Evolutionary conservation across 2,113 vertebrate genomes (phyloP), one percentile per base, ranked within the genome.

Genomic region (Centropus unirufus): DNA sequence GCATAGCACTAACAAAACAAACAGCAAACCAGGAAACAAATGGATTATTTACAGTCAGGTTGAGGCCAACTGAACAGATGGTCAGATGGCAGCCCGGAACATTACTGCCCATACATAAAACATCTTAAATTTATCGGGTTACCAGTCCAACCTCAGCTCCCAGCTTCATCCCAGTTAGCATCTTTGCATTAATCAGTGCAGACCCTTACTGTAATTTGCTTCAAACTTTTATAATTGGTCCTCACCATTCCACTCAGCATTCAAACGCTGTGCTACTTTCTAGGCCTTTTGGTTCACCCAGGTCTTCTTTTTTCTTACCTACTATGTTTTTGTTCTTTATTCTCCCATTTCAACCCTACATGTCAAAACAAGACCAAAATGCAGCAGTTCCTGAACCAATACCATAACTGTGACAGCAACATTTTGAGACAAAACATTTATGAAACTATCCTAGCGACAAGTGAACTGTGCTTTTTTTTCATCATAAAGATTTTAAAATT

Each of bases 1-100:
- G 39, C 74, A 58, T 2, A 84, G 80, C 22, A 77, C 24, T 52
- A 92, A 30, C 42, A 92, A 87, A 81, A 78, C 73, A 91, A 95
- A 93, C 40, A 57, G 40, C 40, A 85, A 86, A 91, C 59, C 62
- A 91, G 91, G 83, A 93, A 93, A 92, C 63, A 86, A 94, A 88
- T 34, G 20, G 76, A 85, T 78, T 91, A 46, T 73, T 87, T 82
- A 62, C 44, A 87, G 73, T 34, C 64, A 75, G 64, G 76, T 61
- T 52, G n/a, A 80, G 17, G 84, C 84, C 84, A 82, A 69, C 47
- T n/a, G 87, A 94, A 88, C 90, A 97, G 96, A 95, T 90, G 89
- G 85, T 39, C 47, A 72, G 64, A 79, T 55, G 66, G 74, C 27
- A 88, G 18, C 68, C 58, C 73, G 52, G 42, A 83, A 88, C 14